Percentiles rank a stretch among this genome's conserved stretches.
Evolutionary conservation across 1,140 invertebrate species (phyloP).

Genomic region (Eumaeus atala): DNA sequence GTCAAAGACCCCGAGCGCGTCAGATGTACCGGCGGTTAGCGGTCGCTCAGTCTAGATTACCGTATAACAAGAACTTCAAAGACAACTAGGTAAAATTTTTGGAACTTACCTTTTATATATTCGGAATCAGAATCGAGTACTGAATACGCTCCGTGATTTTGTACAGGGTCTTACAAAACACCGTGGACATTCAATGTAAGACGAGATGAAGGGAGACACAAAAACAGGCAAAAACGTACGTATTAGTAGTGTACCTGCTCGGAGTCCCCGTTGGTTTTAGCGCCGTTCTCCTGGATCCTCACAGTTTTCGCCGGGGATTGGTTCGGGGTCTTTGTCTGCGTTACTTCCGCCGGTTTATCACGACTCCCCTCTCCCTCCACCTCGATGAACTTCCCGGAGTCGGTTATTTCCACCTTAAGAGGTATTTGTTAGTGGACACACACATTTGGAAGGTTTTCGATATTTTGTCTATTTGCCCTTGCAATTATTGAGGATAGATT

Average conservation of each 20-base stretch:
- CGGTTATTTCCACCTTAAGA: slow-evolving; percentile 68
- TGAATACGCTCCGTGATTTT: too few species aligned
- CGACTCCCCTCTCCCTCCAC: slow-evolving; percentile 48
- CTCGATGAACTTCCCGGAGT: slow-evolving; percentile 73
- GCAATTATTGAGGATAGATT: too few species aligned
- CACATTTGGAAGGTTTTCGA: slow-evolving; percentile 22
- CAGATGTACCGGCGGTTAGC: too few species aligned
- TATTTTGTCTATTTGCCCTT: slow-evolving; percentile 1
- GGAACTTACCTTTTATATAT: too few species aligned
- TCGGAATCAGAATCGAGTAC: too few species aligned
- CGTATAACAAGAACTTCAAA: too few species aligned
- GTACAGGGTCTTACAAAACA: too few species aligned
- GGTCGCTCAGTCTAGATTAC: too few species aligned
- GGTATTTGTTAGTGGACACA: slow-evolving; percentile 20
- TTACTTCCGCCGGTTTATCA: slow-evolving; percentile 28
- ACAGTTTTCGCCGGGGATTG: slow-evolving; percentile 59
- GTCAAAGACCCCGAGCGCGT: too few species aligned
- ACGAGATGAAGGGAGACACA: too few species aligned
- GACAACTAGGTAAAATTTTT: too few species aligned
- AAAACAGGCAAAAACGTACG: not conserved
- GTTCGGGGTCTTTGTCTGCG: slow-evolving; percentile 37
- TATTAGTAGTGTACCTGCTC: slow-evolving; percentile 34
- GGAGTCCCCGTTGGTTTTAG: slow-evolving; percentile 51
- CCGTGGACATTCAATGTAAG: too few species aligned
- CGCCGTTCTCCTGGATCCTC: slow-evolving; percentile 64